A percentile compares a stretch with the other conserved stretches of the same genome.
Conservation (phyloP, 2,888 invertebrate species). For the Tinea semifulvella region DNA sequence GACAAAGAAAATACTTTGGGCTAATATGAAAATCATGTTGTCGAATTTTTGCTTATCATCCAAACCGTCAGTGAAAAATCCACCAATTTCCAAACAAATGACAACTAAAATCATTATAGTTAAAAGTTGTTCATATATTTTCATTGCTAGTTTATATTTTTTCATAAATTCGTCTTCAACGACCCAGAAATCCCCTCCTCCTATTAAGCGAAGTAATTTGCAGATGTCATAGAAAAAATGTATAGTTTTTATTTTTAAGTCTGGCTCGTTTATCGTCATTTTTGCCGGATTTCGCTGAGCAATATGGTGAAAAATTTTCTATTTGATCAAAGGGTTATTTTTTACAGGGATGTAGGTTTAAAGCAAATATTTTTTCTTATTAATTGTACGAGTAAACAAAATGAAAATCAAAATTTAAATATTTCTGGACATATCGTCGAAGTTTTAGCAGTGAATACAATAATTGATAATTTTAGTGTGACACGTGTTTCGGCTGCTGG, state of each 20-base stretch:
- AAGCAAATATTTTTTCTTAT: no score
- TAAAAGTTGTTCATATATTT: neutral
- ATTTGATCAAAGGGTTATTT: no score
- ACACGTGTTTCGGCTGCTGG: no score
- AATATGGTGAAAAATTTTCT: no score
- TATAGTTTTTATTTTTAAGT: slow-evolving; percentile 2
- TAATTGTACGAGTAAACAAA: no score
- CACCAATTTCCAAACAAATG: neutral
- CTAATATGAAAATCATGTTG: neutral
- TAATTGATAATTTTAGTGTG: no score
- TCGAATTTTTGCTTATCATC: slow-evolving; percentile 3
- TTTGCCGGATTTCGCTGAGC: no score
- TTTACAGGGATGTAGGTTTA: no score
- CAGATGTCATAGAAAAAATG: neutral
- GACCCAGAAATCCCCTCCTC: slow-evolving; percentile 2
- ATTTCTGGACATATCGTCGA: no score
- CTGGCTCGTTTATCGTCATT: no score
- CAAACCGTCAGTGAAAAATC: neutral
- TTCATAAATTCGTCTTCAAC: neutral
- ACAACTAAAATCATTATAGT: neutral
- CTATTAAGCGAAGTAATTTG: neutral
- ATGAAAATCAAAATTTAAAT: no score
- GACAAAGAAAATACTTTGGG: neutral
- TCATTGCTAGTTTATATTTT: neutral
- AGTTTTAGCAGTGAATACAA: no score